Percentiles rank a stretch among this genome's conserved stretches.
phyloP scores from a whole-genome alignment of 2,113 vertebrate species.

The Oncorhynchus nerka region DNA sequence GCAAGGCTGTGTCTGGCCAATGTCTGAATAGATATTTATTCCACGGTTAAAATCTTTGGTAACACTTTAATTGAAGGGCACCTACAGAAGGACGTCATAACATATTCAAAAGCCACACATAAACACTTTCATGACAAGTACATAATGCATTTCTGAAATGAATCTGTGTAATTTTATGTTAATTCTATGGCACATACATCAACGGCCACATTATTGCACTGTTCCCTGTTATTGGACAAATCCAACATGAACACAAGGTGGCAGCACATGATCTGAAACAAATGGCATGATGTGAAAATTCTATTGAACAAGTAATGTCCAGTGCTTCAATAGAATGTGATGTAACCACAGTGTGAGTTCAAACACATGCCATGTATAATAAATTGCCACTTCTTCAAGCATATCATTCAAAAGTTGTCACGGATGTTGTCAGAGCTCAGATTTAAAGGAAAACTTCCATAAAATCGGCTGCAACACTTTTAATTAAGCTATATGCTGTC shows the following conservation, averaged over 20 bases:
- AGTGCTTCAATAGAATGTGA: neutral
- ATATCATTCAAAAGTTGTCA: neutral
- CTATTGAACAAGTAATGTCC: neutral
- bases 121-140: neutral
- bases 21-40: neutral
- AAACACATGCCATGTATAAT: slow-evolving; percentile 19
- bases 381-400: slow-evolving; percentile 16
- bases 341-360: neutral
- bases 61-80: too few species aligned
- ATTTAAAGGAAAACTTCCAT: slow-evolving; percentile 40
- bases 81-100: too few species aligned
- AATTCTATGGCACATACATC: neutral
- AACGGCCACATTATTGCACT: neutral
- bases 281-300: neutral
- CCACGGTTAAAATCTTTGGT: neutral
- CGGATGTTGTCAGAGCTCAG: slow-evolving; percentile 18
- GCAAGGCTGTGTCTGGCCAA: neutral
- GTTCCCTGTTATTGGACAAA: slow-evolving; percentile 9
- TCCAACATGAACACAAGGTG: slow-evolving; percentile 59
- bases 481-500: slow-evolving; percentile 42
- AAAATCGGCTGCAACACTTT: slow-evolving; percentile 38
- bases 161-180: neutral
- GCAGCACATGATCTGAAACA: slow-evolving; percentile 55
- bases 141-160: neutral
- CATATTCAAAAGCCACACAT: too few species aligned